These are phyloP conservation scores for Mesorhabditis belari DNA, from an alignment of 2,888 invertebrate species.

Conservation along the genomic window DNA sequence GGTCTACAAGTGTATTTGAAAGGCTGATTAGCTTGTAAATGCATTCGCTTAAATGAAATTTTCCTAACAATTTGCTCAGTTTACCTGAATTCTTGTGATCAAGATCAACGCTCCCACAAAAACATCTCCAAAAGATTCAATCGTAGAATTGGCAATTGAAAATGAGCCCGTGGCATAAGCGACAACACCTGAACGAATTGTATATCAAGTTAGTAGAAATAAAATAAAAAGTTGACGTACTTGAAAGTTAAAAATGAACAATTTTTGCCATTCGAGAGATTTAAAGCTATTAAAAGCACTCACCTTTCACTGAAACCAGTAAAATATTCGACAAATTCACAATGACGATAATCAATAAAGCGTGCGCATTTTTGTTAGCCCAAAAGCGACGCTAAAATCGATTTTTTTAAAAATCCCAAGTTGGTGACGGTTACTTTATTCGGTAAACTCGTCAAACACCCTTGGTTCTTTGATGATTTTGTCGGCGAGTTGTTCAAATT, in stretches of 20 bases:
- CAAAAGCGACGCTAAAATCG: neutral
- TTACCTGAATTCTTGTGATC: slow-evolving; percentile 5
- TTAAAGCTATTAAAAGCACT: neutral
- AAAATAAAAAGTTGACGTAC: too few species aligned
- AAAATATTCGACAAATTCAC: neutral
- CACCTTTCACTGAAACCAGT: neutral
- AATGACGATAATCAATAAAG: neutral
- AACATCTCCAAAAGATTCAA: slow-evolving; percentile 29
- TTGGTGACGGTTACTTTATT: too few species aligned
- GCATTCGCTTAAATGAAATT: too few species aligned
- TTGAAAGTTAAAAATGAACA: too few species aligned
- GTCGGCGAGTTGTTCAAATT: too few species aligned
- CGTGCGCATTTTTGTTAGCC: neutral
- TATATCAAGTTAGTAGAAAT: too few species aligned
- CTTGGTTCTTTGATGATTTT: too few species aligned
- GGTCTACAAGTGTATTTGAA: too few species aligned
- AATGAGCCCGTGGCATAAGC: slow-evolving; percentile 15
- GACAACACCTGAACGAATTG: slow-evolving; percentile 6
- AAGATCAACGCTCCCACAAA: slow-evolving; percentile 19
- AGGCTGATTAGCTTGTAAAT: too few species aligned
- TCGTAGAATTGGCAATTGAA: slow-evolving; percentile 20
- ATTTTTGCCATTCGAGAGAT: too few species aligned
- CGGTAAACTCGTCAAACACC: too few species aligned
- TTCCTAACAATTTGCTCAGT: neutral
- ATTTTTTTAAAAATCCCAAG: too few species aligned